A percentile compares a stretch with the other conserved stretches of the same genome.
These are phyloP conservation scores for Trachymyrmex septentrionalis DNA, from an alignment of 1,140 invertebrate species.

Conservation along the genomic window DNA sequence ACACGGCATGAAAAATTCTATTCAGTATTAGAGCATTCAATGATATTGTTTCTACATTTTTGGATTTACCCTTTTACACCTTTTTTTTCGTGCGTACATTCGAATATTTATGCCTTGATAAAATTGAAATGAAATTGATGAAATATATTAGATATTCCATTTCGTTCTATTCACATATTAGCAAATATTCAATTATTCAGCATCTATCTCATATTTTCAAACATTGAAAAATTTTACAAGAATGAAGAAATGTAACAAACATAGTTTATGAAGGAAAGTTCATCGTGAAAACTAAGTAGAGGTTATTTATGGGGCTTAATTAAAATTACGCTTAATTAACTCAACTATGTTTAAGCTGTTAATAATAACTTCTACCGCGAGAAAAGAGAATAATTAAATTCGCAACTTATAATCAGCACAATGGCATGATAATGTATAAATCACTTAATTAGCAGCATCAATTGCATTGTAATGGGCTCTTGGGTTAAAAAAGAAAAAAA, in stretches of 20 bases:
- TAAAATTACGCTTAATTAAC: constrained; percentile 54
- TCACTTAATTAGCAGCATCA: constrained; percentile 58
- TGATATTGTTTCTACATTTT: not conserved
- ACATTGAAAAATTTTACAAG: not conserved
- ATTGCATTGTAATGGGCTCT: constrained; percentile 51
- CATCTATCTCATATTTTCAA: not conserved
- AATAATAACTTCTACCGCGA: constrained; percentile 36
- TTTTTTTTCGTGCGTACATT: not conserved
- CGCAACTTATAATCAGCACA: constrained; percentile 50
- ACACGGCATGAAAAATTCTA: too few relatives aligned
- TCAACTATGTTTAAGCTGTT: constrained; percentile 38
- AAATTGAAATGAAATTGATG: not conserved
- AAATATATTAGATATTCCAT: not conserved
- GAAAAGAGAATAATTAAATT: constrained; percentile 47
- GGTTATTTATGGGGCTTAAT: constrained; percentile 39
- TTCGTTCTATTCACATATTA: not conserved
- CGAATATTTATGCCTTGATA: not conserved
- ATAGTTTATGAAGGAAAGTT: not conserved
- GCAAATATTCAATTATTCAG: not conserved
- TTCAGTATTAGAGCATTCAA: not conserved
- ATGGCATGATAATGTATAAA: constrained; percentile 46
- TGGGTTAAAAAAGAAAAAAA: not conserved
- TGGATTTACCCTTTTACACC: not conserved
- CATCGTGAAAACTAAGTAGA: constrained; percentile 19
- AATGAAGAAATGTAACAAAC: not conserved